Conservation (phyloP, 2,797 vertebrate species). For the Oreortyx pictus region DNA sequence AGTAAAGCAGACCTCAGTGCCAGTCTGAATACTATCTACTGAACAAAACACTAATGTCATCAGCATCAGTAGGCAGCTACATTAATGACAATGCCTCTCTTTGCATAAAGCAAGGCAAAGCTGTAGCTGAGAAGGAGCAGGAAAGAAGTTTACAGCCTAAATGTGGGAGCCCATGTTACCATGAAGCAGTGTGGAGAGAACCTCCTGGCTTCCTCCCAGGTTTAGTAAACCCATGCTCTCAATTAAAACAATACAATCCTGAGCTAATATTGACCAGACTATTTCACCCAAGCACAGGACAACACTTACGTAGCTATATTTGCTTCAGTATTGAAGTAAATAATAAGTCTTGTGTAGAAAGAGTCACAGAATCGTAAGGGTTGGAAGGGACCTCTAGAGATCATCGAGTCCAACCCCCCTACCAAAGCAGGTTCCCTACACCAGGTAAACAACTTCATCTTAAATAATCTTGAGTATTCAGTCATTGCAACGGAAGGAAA, state of each 20-base stretch:
- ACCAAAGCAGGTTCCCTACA: too few species aligned
- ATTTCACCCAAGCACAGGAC: neutral
- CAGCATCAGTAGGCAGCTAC: neutral
- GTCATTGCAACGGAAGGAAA: neutral
- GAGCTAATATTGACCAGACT: neutral
- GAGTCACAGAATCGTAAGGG: too few species aligned
- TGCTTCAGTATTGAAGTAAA: neutral
- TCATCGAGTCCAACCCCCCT: too few species aligned
- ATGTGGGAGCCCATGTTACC: neutral
- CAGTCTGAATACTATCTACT: neutral
- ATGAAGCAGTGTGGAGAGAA: neutral
- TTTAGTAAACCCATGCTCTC: neutral
- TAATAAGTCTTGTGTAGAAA: neutral
- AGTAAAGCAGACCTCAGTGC: neutral
- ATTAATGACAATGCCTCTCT: neutral
- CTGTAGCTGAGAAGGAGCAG: neutral
- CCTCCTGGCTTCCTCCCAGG: neutral
- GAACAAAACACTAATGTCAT: constrained; percentile 14
- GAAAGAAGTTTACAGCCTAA: neutral
- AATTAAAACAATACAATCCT: neutral
- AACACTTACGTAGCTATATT: neutral
- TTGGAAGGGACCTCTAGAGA: too few species aligned
- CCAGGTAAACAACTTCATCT: neutral
- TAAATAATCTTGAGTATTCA: neutral
- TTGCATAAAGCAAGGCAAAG: neutral